These are phyloP conservation scores for Drosophila insularis DNA, from an alignment of 1,140 invertebrate genomes.

Conservation along the genomic window DNA sequence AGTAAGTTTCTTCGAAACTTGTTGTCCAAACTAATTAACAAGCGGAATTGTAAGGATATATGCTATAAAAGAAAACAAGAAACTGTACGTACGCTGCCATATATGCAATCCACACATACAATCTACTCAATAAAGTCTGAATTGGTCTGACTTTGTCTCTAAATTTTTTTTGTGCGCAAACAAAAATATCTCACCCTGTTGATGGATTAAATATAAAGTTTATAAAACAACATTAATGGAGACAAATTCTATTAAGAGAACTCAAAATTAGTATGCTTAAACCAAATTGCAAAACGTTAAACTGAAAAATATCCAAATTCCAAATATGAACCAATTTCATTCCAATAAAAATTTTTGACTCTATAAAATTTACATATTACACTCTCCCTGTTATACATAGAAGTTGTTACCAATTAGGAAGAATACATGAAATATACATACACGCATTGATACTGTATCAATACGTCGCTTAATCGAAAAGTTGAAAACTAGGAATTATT, in stretches of 20 bases:
- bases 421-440: slow-evolving; percentile 24
- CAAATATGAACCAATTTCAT: slow-evolving; percentile 38
- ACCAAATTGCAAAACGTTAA: slow-evolving; percentile 34
- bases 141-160: slow-evolving; percentile 52
- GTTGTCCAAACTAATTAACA: slow-evolving; percentile 29
- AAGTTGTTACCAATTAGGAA: slow-evolving; percentile 68
- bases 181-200: slow-evolving; percentile 62
- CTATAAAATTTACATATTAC: slow-evolving; percentile 11
- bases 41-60: slow-evolving; percentile 56
- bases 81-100: slow-evolving; percentile 70
- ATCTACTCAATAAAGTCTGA: slow-evolving; percentile 48
- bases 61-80: slow-evolving; percentile 29
- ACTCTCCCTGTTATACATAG: slow-evolving; percentile 66
- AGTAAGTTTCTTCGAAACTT: slow-evolving; percentile 53
- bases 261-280: slow-evolving; percentile 43
- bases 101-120: slow-evolving; percentile 41
- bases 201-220: slow-evolving; percentile 70
- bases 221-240: slow-evolving; percentile 70
- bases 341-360: not conserved
- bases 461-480: too few species aligned
- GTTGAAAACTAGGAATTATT: too few species aligned
- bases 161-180: slow-evolving; percentile 40
- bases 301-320: slow-evolving; percentile 33
- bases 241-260: slow-evolving; percentile 34
- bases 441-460: slow-evolving; percentile 23